A percentile compares a stretch with the other conserved stretches of the same genome.
Evolutionary conservation across 2,797 vertebrate species (phyloP).

Genomic region (Triplophysa bombifrons): DNA sequence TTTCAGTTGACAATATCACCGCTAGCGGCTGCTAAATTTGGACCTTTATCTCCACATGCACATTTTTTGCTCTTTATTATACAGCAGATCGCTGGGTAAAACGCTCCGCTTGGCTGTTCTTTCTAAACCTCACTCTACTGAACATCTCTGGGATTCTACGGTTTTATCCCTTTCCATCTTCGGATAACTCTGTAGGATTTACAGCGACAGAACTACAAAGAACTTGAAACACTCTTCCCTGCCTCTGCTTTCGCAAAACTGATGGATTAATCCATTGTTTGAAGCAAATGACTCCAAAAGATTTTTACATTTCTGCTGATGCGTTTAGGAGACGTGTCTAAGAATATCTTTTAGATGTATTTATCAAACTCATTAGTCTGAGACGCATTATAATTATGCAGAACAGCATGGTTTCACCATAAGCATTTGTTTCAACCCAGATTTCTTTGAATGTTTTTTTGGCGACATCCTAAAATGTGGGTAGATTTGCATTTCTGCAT

Average conservation of each 20-base stretch:
- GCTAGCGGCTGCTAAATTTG: too few species aligned
- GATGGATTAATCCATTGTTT: conserved; percentile 16
- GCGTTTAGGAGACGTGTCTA: not conserved
- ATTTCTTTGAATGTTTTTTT: not conserved
- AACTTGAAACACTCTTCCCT: conserved; percentile 17
- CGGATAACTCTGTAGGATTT: conserved; percentile 34
- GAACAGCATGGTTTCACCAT: not conserved
- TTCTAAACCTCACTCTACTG: not conserved
- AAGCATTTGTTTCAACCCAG: not conserved
- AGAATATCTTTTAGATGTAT: not conserved
- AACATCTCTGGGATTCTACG: conserved; percentile 12
- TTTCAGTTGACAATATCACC: too few species aligned
- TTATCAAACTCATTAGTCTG: not conserved
- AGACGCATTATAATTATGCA: not conserved
- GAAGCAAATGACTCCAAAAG: not conserved
- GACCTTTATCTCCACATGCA: not conserved
- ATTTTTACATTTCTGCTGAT: not conserved
- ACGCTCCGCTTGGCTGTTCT: conserved; percentile 3
- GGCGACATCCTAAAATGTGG: not conserved
- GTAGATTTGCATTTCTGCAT: too few species aligned
- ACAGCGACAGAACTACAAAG: conserved; percentile 28
- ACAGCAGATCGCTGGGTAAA: conserved; percentile 13
- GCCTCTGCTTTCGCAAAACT: not conserved
- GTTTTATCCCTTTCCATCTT: conserved; percentile 40
- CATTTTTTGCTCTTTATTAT: not conserved